These are phyloP conservation scores for Lacanobia wlatinum DNA, from an alignment of 2,888 invertebrate genomes.

Conservation along the genomic window DNA sequence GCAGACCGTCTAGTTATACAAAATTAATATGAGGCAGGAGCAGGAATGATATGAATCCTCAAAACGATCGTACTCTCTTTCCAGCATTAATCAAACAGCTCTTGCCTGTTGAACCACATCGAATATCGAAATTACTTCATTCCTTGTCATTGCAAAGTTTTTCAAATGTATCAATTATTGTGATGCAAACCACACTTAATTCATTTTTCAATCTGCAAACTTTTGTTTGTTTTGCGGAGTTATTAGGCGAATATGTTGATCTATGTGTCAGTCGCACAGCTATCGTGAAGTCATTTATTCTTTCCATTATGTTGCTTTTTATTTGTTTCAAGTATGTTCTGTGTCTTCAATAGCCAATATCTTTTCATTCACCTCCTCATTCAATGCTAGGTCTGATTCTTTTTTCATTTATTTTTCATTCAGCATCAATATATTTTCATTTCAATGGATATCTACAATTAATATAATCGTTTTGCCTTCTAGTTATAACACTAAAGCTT, in stretches of 20 bases:
- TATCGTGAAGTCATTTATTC: conserved; percentile 23
- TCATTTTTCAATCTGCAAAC: conserved; percentile 30
- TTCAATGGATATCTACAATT: too few species aligned
- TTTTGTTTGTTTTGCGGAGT: conserved; percentile 36
- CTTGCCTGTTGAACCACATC: background rate
- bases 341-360: background rate
- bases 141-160: background rate
- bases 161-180: background rate
- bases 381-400: too few species aligned
- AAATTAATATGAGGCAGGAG: background rate
- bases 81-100: background rate
- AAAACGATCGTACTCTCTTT: background rate
- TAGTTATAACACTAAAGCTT: too few species aligned
- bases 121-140: background rate
- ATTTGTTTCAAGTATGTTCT: conserved; percentile 1
- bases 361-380: background rate
- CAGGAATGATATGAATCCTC: too few species aligned
- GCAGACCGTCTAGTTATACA: background rate
- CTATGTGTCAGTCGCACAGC: conserved; percentile 16
- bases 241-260: conserved; percentile 6
- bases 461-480: too few species aligned
- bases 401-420: background rate
- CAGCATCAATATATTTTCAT: too few species aligned
- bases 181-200: conserved; percentile 10
- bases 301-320: conserved; percentile 1